phyloP scores from a whole-genome alignment of 2,888 invertebrate genomes.

The Drosophila recens region DNA sequence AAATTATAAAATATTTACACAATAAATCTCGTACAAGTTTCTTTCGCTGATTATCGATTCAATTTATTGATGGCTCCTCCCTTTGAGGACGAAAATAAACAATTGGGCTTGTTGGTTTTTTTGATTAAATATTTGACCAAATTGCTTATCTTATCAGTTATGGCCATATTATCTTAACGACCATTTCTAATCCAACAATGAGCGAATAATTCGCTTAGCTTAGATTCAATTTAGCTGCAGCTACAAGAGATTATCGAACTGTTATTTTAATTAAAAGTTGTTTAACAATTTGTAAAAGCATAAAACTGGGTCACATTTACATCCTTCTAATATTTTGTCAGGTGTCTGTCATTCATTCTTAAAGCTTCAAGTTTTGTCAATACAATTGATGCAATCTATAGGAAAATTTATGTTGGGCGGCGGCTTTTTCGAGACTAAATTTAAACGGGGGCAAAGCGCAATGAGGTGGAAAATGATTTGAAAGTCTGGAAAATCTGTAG shows the following conservation, averaged over 20 bases:
- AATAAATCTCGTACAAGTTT: neutral
- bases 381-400: constrained; percentile 38
- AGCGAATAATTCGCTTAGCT: neutral
- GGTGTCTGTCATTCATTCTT: neutral
- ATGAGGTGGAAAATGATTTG: constrained; percentile 73
- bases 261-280: neutral
- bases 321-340: neutral
- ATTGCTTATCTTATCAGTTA: constrained; percentile 40
- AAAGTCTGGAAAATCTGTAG: constrained; percentile 65
- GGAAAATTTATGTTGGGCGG: constrained; percentile 34
- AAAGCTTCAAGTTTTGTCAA: constrained; percentile 6
- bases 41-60: constrained; percentile 10
- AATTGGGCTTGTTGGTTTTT: neutral
- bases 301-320: constrained; percentile 22
- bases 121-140: neutral
- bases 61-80: neutral
- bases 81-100: constrained; percentile 18
- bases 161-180: constrained; percentile 1
- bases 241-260: neutral
- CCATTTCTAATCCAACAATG: constrained; percentile 2
- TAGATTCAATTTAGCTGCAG: constrained; percentile 7
- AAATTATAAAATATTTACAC: neutral
- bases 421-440: constrained; percentile 61
- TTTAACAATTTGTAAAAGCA: no score
- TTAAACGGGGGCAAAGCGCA: constrained; percentile 64